Base-by-base conservation (phyloP, 2,797 vertebrate genomes). In the Catharus ustulatus region DNA sequence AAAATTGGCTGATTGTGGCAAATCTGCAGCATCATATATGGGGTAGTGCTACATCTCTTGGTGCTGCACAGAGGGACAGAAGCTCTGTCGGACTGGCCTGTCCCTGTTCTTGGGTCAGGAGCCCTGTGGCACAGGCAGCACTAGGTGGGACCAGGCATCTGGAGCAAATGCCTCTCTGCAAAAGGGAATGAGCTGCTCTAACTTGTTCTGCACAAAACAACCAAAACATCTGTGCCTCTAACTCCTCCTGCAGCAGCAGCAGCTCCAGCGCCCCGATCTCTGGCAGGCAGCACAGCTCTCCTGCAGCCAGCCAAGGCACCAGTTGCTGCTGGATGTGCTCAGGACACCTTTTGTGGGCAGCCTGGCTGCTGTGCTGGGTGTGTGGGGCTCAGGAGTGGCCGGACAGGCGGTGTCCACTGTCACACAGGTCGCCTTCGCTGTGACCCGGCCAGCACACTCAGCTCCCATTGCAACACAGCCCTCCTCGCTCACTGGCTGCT, bases 361-460 rank as follows among this genome's bases (percentile, higher is more conserved):
- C 27, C 67, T 52, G 83, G 59, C 49, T 34, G 58, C 80, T 13
- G 29, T 2, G 4, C 3, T 16, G 58, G 14, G 3, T 10, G 42
- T 6, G 36, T 1, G 20, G 49, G 76, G 58, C 52, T 29, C 79
- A 43, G 1, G 0, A 29, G 73, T 0, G 7, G 43, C 67, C 7
- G 8, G 40, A 69, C 30, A 46, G 48, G 74, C 0, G 0, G 22
- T 8, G 79, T 40, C 55, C 63, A 30, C 71, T 11, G 4, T 57
- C 71, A 9, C 59, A 29, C 43, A 10, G n/a, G 30, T 78, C 19
- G 27, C 72, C 74, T 57, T 52, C 1, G 1, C 68, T 0, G 0
- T 2, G 2, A 20, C 73, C 55, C n/a, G 4, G 92, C 62, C 93
- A 62, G 72, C 55, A 5, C 84, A 71, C 12, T 0, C 82, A 13